phyloP scores from a whole-genome alignment of 2,888 invertebrate genomes.

The Tetramorium bicarinatum region DNA sequence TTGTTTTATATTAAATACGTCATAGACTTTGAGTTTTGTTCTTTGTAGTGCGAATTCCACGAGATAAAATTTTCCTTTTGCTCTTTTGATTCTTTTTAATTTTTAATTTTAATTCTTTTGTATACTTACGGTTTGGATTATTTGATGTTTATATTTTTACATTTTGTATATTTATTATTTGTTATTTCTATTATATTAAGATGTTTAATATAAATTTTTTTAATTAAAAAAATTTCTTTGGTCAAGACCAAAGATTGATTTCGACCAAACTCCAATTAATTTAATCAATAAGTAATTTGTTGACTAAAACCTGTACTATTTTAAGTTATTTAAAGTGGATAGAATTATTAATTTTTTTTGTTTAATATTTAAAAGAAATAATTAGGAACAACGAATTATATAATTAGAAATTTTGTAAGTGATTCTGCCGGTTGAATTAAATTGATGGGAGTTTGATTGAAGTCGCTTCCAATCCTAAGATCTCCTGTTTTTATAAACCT shows the following conservation, averaged over 20 bases:
- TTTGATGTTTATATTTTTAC: too few relatives aligned
- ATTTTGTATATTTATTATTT: too few relatives aligned
- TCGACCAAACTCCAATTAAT: neutral
- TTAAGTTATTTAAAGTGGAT: neutral
- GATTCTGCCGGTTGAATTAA: neutral
- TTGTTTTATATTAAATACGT: too few relatives aligned
- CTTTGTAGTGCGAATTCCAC: too few relatives aligned
- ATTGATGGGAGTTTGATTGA: neutral
- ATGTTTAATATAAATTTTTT: too few relatives aligned
- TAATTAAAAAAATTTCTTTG: neutral
- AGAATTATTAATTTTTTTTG: neutral
- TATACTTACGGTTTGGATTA: too few relatives aligned
- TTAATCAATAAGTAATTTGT: neutral
- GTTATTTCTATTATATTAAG: too few relatives aligned
- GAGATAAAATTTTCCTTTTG: too few relatives aligned
- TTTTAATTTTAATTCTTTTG: too few relatives aligned
- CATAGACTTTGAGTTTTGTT: too few relatives aligned
- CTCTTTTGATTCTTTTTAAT: too few relatives aligned
- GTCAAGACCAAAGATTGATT: neutral
- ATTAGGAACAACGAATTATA: neutral
- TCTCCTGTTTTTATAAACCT: neutral
- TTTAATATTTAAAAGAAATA: neutral
- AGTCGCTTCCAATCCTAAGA: neutral
- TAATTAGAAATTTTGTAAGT: neutral
- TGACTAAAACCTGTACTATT: neutral